These are phyloP conservation scores for Leptinotarsa lineolata DNA, from an alignment of 1,140 invertebrate genomes.

Conservation along the genomic window DNA sequence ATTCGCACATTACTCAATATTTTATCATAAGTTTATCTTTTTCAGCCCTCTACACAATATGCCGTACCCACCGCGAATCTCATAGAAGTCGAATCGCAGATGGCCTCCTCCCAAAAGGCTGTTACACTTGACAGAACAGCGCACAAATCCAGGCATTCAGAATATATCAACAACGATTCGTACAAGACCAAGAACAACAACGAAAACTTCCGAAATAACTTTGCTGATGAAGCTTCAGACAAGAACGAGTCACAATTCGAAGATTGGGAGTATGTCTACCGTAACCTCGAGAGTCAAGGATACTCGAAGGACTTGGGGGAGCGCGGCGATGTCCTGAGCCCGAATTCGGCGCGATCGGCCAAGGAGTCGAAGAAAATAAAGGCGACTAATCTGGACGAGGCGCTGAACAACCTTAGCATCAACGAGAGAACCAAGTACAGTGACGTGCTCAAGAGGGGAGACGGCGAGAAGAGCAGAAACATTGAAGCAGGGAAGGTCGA, in stretches of 20 bases:
- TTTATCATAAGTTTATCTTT: no score
- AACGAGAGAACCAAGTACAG: slow-evolving; percentile 61
- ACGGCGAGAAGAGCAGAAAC: slow-evolving; percentile 53
- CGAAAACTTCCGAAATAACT: not conserved
- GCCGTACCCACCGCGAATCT: slow-evolving; percentile 64
- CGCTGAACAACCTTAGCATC: slow-evolving; percentile 54
- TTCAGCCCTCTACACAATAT: slow-evolving; percentile 9
- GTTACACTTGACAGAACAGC: slow-evolving; percentile 38
- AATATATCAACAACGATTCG: slow-evolving; percentile 30
- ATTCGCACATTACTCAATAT: no score
- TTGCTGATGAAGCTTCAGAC: slow-evolving; percentile 45
- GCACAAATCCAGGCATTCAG: slow-evolving; percentile 29
- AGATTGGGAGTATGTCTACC: slow-evolving; percentile 79
- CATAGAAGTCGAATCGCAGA: slow-evolving; percentile 69
- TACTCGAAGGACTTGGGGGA: slow-evolving; percentile 72
- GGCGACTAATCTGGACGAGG: slow-evolving; percentile 60
- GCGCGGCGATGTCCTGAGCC: slow-evolving; percentile 63
- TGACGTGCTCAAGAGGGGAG: slow-evolving; percentile 60
- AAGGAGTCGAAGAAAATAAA: slow-evolving; percentile 56
- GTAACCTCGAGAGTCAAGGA: slow-evolving; percentile 73
- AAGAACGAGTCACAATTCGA: slow-evolving; percentile 64
- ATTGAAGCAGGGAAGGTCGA: slow-evolving; percentile 34
- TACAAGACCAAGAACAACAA: slow-evolving; percentile 26
- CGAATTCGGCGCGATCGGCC: slow-evolving; percentile 51
- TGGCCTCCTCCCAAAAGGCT: slow-evolving; percentile 22